phyloP scores from a whole-genome alignment of 30 jellyfish, hydroid and myxozoan species.

The Hydractinia echinata region DNA sequence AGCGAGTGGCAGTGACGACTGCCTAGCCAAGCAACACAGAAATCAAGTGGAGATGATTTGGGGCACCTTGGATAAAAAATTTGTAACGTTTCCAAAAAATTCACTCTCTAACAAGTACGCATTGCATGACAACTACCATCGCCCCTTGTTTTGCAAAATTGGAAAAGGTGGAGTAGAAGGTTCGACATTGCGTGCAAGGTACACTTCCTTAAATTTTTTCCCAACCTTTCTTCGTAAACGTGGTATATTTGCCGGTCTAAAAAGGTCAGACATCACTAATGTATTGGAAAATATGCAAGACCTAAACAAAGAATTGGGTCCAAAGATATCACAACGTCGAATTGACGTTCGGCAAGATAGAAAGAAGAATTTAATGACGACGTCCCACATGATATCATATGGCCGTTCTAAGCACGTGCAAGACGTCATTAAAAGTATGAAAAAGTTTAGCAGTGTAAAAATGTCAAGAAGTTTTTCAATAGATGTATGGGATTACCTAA shows the following conservation, averaged over 20 bases:
- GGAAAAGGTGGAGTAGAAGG: conserved; percentile 26
- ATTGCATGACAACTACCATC: conserved; percentile 10
- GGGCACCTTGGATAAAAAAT: not conserved
- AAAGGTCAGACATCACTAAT: conserved; percentile 6
- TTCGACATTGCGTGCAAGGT: conserved; percentile 11
- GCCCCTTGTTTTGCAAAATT: not conserved
- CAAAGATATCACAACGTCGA: conserved; percentile 14
- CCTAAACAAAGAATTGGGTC: conserved; percentile 7
- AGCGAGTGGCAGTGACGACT: too few species aligned
- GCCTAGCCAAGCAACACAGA: not conserved
- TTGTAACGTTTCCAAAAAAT: conserved; percentile 10
- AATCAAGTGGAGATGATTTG: conserved; percentile 23
- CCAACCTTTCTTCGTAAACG: conserved; percentile 9
- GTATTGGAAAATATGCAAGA: conserved; percentile 6
- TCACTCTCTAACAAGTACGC: not conserved
- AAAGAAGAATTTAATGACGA: conserved; percentile 13
- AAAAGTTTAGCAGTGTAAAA: not conserved
- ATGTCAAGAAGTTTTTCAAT: conserved; percentile 17
- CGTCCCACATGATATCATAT: conserved; percentile 26
- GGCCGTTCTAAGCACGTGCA: conserved; percentile 26
- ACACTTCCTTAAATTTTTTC: not conserved
- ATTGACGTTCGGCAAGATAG: conserved; percentile 1
- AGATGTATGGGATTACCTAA: conserved; percentile 20
- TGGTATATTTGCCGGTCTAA: conserved; percentile 15
- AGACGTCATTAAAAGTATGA: not conserved